These are phyloP conservation scores for Rhabdornis inornatus DNA, from an alignment of 2,113 vertebrate species.

Conservation along the genomic window DNA sequence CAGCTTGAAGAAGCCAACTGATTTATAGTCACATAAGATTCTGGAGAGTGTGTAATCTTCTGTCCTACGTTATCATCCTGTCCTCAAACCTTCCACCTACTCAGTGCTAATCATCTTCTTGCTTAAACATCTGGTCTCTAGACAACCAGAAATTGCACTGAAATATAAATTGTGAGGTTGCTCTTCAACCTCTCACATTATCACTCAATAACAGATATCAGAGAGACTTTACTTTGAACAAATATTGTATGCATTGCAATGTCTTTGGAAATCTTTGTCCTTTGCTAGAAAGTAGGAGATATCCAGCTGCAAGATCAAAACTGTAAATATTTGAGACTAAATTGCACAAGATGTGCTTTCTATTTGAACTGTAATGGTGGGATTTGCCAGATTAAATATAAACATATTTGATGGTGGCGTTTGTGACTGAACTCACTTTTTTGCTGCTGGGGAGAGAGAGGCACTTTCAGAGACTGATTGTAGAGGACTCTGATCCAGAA, in stretches of 20 bases:
- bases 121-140: constrained; percentile 9
- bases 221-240: background rate
- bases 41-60: background rate
- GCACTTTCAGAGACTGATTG: background rate
- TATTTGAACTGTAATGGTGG: background rate
- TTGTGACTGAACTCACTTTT: background rate
- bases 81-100: background rate
- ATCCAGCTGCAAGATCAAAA: background rate
- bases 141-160: background rate
- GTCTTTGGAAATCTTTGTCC: background rate
- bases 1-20: background rate
- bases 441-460: background rate
- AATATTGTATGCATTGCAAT: background rate
- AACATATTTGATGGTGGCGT: background rate
- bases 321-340: constrained; percentile 1
- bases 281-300: background rate
- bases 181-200: constrained; percentile 26
- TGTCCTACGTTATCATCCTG: background rate
- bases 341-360: background rate
- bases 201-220: constrained; percentile 26
- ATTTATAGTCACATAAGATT: background rate
- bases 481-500: background rate
- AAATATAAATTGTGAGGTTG: background rate
- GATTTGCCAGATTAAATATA: background rate
- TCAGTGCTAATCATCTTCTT: background rate